Conservation (phyloP, 2,113 vertebrate species). For the Panurus biarmicus region DNA sequence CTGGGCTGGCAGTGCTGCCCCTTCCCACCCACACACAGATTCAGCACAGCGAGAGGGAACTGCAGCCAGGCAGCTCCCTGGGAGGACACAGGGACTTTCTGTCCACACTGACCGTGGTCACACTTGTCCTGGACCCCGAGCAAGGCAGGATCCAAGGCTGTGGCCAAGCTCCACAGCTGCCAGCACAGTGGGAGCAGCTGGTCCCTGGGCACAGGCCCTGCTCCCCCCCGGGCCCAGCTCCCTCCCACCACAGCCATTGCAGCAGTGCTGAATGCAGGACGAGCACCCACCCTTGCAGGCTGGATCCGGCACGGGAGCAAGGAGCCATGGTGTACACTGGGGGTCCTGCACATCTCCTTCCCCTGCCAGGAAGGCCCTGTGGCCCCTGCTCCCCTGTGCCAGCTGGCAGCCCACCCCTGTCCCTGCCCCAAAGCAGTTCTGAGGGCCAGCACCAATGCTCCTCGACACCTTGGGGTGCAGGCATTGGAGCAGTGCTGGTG, state of each 20-base stretch:
- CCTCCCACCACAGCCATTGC: background rate
- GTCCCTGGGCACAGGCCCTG: background rate
- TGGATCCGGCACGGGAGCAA: fast-evolving
- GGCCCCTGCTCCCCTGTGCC: background rate
- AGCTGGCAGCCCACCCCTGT: background rate
- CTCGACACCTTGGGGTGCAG: fast-evolving
- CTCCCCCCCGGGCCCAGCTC: background rate
- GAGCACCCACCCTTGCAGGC: background rate
- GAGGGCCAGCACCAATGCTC: background rate
- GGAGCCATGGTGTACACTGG: fast-evolving
- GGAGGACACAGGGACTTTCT: fast-evolving
- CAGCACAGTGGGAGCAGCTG: background rate
- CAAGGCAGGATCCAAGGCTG: background rate
- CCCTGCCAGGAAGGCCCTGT: background rate
- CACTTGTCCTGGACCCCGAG: fast-evolving
- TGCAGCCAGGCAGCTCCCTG: background rate
- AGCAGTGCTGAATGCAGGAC: fast-evolving
- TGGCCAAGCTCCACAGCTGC: fast-evolving
- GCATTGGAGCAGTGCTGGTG: background rate
- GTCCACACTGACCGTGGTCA: fast-evolving
- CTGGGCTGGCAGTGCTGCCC: background rate
- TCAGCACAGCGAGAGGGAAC: background rate
- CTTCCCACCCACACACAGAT: background rate
- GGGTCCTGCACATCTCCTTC: background rate
- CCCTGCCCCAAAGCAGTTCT: background rate